Base-by-base conservation (phyloP, 1,140 invertebrate species). In the Diprion similis region DNA sequence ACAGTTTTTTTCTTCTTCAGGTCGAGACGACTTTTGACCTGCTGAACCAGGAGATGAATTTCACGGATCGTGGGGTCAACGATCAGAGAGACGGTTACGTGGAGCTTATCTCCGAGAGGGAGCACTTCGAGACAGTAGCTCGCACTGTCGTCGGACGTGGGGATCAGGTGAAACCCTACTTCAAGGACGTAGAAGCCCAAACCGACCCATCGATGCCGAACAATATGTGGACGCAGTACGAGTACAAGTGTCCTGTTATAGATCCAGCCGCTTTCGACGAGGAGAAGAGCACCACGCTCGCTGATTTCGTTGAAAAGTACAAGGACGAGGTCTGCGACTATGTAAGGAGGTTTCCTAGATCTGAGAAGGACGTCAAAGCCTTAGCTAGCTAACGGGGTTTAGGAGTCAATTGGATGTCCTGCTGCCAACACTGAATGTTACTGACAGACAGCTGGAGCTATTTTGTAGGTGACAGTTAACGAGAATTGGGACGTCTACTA, bases 161-260 rank as follows among this genome's bases (percentile, higher is more conserved):
- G 8, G 75, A 72, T 3, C 79, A 83, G 51, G 77, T 51, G 89
- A 92, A 82, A 89, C 84, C 89, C 0, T 65, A 80, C 0, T 83
- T 80, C 37, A 75, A 83, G 13, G 79, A 88, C 17, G 86, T 85
- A 64, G 86, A 89, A 76, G 90, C 90, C 71, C 93, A 95, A 86
- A 95, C 94, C 1, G 86, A 86, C 66, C 89, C 91, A 19, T 88
- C 86, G 71, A 92, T 91, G 83, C 91, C 91, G 10, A 87, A 89
- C 72, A 93, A 94, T 83, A 88, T 90, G 65, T 92, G 91, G 89
- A 92, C 91, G 1, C 93, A 95, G 71, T 91, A 90, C 77, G 76
- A 77, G 13, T 89, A 89, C 71, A 82, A 87, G 64, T 78, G 78
- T 70, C 51, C 78, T 71, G 73, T 77, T 4, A 76, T 79, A 51